Evolutionary conservation across 2,113 vertebrate species (phyloP).

Genomic region (Tangachromis dhanisi): DNA sequence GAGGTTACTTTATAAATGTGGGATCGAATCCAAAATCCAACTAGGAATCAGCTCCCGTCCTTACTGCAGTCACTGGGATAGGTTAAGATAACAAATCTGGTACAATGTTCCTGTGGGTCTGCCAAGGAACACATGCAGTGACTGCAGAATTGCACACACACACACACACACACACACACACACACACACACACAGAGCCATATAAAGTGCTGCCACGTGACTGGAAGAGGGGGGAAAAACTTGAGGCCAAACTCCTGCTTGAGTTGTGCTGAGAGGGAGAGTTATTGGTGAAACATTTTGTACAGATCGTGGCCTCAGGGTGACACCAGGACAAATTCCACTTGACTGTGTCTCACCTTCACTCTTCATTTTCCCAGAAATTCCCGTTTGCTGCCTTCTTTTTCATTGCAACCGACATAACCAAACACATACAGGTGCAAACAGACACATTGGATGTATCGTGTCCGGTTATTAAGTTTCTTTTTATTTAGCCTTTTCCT

Average conservation of each 20-base stretch:
- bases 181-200: background rate
- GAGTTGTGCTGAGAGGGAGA: conserved; percentile 14
- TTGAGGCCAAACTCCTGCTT: background rate
- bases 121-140: background rate
- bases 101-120: background rate
- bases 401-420: conserved; percentile 3
- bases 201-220: background rate
- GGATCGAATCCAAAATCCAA: background rate
- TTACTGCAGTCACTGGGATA: background rate
- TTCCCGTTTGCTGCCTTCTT: background rate
- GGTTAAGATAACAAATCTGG: background rate
- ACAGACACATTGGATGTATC: background rate
- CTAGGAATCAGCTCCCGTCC: background rate
- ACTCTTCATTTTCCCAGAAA: conserved; percentile 27
- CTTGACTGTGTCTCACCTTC: conserved; percentile 38
- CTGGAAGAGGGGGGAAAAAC: fast-evolving
- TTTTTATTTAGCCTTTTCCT: conserved; percentile 1
- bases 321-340: background rate
- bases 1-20: background rate
- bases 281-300: conserved; percentile 32
- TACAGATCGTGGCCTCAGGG: conserved; percentile 11
- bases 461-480: background rate
- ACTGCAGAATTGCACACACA: background rate
- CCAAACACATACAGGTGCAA: background rate
- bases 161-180: background rate